Evolutionary conservation across 2,888 invertebrate genomes (phyloP), one percentile per base, ranked within the genome.

Genomic region (Steinernema hermaphroditum): DNA sequence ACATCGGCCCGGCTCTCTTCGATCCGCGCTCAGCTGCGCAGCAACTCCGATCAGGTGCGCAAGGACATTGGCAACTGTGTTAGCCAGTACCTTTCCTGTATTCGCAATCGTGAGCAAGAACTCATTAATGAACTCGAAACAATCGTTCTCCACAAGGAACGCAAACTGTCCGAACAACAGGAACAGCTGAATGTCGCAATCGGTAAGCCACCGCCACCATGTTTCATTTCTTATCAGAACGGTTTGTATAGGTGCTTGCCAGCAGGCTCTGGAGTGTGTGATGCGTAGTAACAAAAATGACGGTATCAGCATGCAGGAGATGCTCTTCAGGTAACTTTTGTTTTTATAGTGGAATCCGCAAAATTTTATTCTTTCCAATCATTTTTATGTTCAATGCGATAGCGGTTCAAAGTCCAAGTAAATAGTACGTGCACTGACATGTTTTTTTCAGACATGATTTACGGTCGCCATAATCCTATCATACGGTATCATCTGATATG

Each of bases 31-130:
- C 54, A 74, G 41, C 73, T 80, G 43, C 74, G 78, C 27, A 69
- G 70, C n/a, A 80, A 80, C 71, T 74, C 77, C 24, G 78, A 78
- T 16, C 57, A 73, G 73, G 77, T 77, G 32, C 78, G 80, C 50
- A 75, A 78, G 57, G 82, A 82, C 19, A 78, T 82, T 54, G 72
- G 75, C 50, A 74, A 75, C 32, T 69, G 77, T 9, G 70, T 81
- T 37, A 72, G 77, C 34, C 79, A 81, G 9, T 80, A 80, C 70
- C 73, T 81, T 44, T 72, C 72, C 2, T 75, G 78, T 9, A 54
- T 80, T 12, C 76, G 81, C 8, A 76, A 75, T n/a, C 76, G 82
- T 8, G 82, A 82, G 70, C 74, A 77, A 43, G 74, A 80, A 37
- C 74, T 83, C 24, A 71, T 81, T 29, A 76, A 72, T 70, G 74